These are phyloP conservation scores for Pinna nobilis DNA, from an alignment of 1,140 invertebrate species.

Conservation along the genomic window DNA sequence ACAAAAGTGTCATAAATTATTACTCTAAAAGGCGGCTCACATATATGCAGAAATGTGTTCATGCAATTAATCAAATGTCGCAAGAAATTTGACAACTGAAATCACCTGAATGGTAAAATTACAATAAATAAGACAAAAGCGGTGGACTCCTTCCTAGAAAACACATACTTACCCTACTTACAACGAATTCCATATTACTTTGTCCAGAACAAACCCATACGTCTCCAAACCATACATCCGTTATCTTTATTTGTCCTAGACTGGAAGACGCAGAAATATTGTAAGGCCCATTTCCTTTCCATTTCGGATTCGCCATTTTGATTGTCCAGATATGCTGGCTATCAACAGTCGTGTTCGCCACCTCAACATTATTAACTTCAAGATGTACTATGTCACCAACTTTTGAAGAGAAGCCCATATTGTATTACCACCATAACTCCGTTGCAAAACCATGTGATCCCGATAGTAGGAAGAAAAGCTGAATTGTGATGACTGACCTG, in stretches of 20 bases:
- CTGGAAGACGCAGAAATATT: constrained; percentile 34
- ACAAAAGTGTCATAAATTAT: too few species aligned
- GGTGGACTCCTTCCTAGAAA: too few species aligned
- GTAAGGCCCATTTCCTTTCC: constrained; percentile 41
- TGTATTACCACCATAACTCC: constrained; percentile 48
- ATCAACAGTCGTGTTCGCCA: constrained; percentile 20
- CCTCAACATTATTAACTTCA: constrained; percentile 25
- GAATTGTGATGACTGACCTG: too few species aligned
- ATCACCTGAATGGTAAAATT: too few species aligned
- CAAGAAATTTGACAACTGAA: too few species aligned
- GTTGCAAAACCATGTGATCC: constrained; percentile 68
- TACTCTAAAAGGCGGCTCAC: too few species aligned
- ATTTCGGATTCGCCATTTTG: constrained; percentile 24
- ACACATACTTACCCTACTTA: constrained; percentile 50
- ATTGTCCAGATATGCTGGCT: constrained; percentile 34
- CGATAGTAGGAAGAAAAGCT: constrained; percentile 51
- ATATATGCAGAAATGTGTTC: too few species aligned
- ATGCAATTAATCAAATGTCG: too few species aligned
- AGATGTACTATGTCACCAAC: constrained; percentile 42
- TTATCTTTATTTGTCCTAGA: constrained; percentile 38
- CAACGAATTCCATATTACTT: constrained; percentile 68
- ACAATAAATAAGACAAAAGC: too few species aligned
- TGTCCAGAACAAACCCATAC: constrained; percentile 71
- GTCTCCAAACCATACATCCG: constrained; percentile 69
- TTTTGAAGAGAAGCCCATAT: constrained; percentile 57